Evolutionary conservation across 2,113 vertebrate genomes (phyloP), one percentile per base, ranked within the genome.

Genomic region (Eublepharis macularius): DNA sequence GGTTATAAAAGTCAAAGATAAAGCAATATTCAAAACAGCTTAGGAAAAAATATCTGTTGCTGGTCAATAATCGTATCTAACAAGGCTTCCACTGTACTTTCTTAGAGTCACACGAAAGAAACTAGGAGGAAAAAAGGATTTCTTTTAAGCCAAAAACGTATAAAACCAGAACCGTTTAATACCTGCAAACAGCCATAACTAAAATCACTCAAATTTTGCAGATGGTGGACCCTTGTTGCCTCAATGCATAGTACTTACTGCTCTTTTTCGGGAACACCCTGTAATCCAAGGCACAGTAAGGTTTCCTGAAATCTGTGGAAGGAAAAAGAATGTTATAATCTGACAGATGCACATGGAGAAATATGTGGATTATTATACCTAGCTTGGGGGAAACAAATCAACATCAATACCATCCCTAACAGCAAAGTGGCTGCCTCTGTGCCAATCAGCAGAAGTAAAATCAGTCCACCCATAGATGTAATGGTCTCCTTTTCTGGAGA

Each of bases 221-320:
- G 14, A 26, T 88, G 63, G 84, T 11, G 26, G 26, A 9, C 14
- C 21, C 87, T 91, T 93, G 45, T 41, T 86, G 78, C 57, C 91
- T 85, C 86, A 91, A 89, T 82, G 66, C 93, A 93, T 93, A 70
- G 83, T 95, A 97, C 98, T 98, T 95, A 99, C 98, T 95, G 99
- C 98, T 98, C 98, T 97, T 96, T 99, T 99, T 85, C 99, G 97
- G 93, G 98, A 99, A 96, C 98, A 98, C 93, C 97, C 98, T 91
- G 97, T 97, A 95, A 98, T 97, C 98, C 98, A 99, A 95, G 98
- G 98, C 95, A 98, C 97, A 89, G 97, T 96, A 93, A 97, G 96
- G 95, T 96, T 97, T 94, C 97, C 96, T 96, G 97, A 97, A 95
- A 97, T 97, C 98, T 99, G 95, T 49, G 90, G 88, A 95, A 91